Conservation (phyloP, 64 coral and sea anemone species). For the Actinia tenebrosa region DNA sequence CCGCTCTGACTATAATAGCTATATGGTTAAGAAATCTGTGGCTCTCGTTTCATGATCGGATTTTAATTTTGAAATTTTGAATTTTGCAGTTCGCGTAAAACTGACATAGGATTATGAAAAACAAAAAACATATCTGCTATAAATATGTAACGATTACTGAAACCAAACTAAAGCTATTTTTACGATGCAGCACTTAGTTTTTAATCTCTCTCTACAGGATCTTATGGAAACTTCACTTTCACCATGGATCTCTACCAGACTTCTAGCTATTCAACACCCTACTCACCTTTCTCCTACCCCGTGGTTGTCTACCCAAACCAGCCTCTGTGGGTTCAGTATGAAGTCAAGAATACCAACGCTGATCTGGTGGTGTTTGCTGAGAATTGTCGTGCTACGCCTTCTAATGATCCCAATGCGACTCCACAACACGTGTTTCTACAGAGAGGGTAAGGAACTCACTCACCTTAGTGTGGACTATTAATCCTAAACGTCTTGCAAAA, state of each 20-base stretch:
- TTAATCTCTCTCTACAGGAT: background rate
- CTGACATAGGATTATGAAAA: too few relatives aligned
- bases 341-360: slow-evolving; percentile 25
- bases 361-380: slow-evolving; percentile 63
- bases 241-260: slow-evolving; percentile 49
- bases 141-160: too few relatives aligned
- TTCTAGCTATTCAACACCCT: slow-evolving; percentile 20
- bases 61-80: too few relatives aligned
- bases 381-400: slow-evolving; percentile 53
- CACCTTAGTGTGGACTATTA: too few relatives aligned
- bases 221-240: slow-evolving; percentile 60
- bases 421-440: slow-evolving; percentile 62
- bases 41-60: too few relatives aligned
- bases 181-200: too few relatives aligned
- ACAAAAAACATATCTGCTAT: too few relatives aligned
- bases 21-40: too few relatives aligned
- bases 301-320: slow-evolving; percentile 37
- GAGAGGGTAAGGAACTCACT: slow-evolving; percentile 36
- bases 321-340: slow-evolving; percentile 48
- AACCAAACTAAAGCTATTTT: too few relatives aligned
- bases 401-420: slow-evolving; percentile 35
- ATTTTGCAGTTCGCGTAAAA: too few relatives aligned
- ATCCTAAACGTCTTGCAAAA: too few relatives aligned
- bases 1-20: too few relatives aligned
- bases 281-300: slow-evolving; percentile 34